These are phyloP conservation scores for Stegastes partitus DNA, from an alignment of 2,113 vertebrate genomes.

Conservation along the genomic window DNA sequence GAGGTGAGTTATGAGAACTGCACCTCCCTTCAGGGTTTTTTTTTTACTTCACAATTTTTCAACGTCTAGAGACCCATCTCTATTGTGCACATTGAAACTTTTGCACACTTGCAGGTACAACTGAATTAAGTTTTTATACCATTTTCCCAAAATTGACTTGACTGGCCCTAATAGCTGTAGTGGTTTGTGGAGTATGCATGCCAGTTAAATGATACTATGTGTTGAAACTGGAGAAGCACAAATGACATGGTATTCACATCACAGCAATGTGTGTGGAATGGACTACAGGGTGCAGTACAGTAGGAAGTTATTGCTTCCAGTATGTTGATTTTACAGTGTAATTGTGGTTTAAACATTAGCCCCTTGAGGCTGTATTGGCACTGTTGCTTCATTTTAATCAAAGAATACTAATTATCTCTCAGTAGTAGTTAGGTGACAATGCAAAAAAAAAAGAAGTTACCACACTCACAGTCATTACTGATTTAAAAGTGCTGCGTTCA, in stretches of 20 bases:
- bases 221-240: constrained; percentile 43
- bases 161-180: constrained; percentile 42
- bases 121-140: constrained; percentile 36
- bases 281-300: constrained; percentile 18
- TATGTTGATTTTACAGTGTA: constrained; percentile 13
- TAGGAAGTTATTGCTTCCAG: constrained; percentile 9
- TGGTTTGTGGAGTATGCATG: constrained; percentile 64
- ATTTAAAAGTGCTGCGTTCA: constrained; percentile 16
- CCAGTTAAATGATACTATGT: constrained; percentile 55
- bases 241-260: constrained; percentile 53
- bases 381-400: constrained; percentile 21
- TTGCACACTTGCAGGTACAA: constrained; percentile 8
- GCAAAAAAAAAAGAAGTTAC: background rate
- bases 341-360: constrained; percentile 1
- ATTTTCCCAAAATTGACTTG: constrained; percentile 62
- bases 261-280: constrained; percentile 16
- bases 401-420: constrained; percentile 7
- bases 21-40: constrained; percentile 8
- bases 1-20: constrained; percentile 57
- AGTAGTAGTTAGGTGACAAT: background rate
- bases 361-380: constrained; percentile 6
- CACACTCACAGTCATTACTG: constrained; percentile 4
- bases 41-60: constrained; percentile 20
- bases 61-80: constrained; percentile 45
- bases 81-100: constrained; percentile 24